phyloP scores from a whole-genome alignment of 2,113 vertebrate genomes.

The Hymenochirus boettgeri region DNA sequence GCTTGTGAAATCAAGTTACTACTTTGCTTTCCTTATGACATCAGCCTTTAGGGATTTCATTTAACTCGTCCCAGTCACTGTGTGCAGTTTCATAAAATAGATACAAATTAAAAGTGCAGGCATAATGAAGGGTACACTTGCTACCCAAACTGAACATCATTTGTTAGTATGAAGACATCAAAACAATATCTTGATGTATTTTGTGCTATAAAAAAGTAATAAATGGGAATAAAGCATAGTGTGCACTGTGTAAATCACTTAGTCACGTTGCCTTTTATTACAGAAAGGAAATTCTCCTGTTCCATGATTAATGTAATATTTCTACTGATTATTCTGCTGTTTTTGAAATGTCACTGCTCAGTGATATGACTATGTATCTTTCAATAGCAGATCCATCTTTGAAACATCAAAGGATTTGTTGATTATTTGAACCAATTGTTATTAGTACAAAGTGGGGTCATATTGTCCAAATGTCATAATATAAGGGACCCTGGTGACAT shows the following conservation, averaged over 20 bases:
- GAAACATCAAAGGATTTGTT: too few relatives aligned
- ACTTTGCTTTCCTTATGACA: conserved; percentile 41
- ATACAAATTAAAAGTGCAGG: conserved; percentile 53
- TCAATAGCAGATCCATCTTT: too few relatives aligned
- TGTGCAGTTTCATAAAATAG: conserved; percentile 45
- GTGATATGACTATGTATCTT: too few relatives aligned
- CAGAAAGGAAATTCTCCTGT: conserved; percentile 43
- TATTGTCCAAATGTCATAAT: too few relatives aligned
- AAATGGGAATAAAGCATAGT: conserved; percentile 52
- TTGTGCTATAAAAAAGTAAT: conserved; percentile 40
- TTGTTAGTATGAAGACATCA: conserved; percentile 46
- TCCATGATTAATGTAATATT: conserved; percentile 40
- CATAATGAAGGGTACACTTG: conserved; percentile 47
- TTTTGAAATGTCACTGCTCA: conserved; percentile 10
- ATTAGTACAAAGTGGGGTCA: too few relatives aligned
- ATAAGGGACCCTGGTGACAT: too few relatives aligned
- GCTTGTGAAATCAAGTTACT: conserved; percentile 37
- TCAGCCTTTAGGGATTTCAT: conserved; percentile 38
- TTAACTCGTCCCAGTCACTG: conserved; percentile 44
- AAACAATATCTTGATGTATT: conserved; percentile 39
- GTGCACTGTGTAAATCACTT: conserved; percentile 47
- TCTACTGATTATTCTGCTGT: conserved; percentile 32
- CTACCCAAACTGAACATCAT: conserved; percentile 42
- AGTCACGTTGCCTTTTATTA: conserved; percentile 37
- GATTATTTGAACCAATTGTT: too few relatives aligned